phyloP scores from a whole-genome alignment of 2,888 invertebrate species.

The Eristalis intricaria region DNA sequence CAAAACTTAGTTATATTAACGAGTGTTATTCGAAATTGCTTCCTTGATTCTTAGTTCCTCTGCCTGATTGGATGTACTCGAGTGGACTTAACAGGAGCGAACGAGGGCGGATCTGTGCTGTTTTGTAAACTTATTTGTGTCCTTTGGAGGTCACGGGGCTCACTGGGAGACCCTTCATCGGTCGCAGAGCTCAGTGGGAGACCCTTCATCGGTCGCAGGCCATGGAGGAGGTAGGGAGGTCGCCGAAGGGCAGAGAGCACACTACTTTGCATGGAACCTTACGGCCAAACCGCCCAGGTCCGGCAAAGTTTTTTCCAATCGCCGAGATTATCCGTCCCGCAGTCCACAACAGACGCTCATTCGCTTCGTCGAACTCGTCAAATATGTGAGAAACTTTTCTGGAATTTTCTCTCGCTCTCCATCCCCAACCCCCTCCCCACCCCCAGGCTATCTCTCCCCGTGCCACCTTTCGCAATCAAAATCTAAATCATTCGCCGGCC shows the following conservation, averaged over 20 bases:
- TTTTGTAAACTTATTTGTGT: not conserved
- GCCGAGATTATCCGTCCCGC: not conserved
- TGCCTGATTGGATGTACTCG: constrained; percentile 22
- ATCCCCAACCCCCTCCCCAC: too few species aligned
- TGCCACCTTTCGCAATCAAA: too few species aligned
- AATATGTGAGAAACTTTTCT: not conserved
- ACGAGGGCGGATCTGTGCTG: not conserved
- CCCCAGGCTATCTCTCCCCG: too few species aligned
- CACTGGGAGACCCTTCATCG: too few species aligned
- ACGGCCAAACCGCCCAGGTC: not conserved
- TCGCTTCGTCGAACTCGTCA: not conserved
- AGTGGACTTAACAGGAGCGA: not conserved
- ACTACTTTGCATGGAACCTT: too few species aligned
- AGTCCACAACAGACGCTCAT: not conserved
- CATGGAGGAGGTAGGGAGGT: too few species aligned
- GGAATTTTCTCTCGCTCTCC: not conserved
- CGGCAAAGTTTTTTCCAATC: not conserved
- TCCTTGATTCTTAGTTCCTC: constrained; percentile 30
- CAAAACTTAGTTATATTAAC: constrained; percentile 14
- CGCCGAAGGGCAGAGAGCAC: too few species aligned
- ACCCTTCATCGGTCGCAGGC: too few species aligned
- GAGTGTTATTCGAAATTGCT: constrained; percentile 28
- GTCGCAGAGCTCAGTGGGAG: too few species aligned
- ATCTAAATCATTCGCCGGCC: too few species aligned
- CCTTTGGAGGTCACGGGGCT: too few species aligned